A percentile compares a stretch with the other conserved stretches of the same genome.
Evolutionary conservation across 2,797 vertebrate genomes (phyloP).

Genomic region (Chiroxiphia lanceolata): DNA sequence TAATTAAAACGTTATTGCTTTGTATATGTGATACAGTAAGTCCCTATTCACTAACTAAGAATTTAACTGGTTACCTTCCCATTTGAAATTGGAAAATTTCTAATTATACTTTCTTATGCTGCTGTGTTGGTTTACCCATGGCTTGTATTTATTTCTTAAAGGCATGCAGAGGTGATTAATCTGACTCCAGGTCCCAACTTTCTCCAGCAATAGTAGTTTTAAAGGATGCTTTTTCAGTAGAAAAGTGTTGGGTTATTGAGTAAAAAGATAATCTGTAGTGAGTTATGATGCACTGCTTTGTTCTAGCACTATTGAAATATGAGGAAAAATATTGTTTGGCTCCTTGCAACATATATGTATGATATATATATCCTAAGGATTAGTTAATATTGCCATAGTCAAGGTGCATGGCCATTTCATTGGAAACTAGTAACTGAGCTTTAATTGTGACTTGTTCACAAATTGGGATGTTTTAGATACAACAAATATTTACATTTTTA

Average conservation of each 20-base stretch:
- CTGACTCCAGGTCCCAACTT: constrained; percentile 69
- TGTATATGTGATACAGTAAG: constrained; percentile 15
- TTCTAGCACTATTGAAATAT: constrained; percentile 72
- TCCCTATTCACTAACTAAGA: constrained; percentile 49
- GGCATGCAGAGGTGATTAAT: constrained; percentile 66
- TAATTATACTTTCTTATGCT: constrained; percentile 67
- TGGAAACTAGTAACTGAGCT: constrained; percentile 64
- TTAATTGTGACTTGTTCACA: constrained; percentile 74
- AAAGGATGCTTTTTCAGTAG: constrained; percentile 63
- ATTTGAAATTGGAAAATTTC: constrained; percentile 50
- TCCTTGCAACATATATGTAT: background rate
- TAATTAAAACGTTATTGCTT: background rate
- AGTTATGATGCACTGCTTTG: constrained; percentile 70
- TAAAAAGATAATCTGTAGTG: constrained; percentile 67
- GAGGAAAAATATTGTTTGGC: constrained; percentile 46
- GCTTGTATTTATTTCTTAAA: constrained; percentile 75
- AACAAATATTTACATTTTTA: constrained; percentile 63
- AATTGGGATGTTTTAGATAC: constrained; percentile 61
- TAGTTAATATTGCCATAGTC: constrained; percentile 45
- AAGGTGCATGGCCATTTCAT: constrained; percentile 38
- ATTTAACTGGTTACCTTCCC: constrained; percentile 37
- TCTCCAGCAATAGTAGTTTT: constrained; percentile 72
- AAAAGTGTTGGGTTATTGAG: constrained; percentile 60
- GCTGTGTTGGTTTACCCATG: constrained; percentile 69
- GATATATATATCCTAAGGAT: constrained; percentile 19